Conservation (phyloP, 2,113 vertebrate species). For the Tichodroma muraria region DNA sequence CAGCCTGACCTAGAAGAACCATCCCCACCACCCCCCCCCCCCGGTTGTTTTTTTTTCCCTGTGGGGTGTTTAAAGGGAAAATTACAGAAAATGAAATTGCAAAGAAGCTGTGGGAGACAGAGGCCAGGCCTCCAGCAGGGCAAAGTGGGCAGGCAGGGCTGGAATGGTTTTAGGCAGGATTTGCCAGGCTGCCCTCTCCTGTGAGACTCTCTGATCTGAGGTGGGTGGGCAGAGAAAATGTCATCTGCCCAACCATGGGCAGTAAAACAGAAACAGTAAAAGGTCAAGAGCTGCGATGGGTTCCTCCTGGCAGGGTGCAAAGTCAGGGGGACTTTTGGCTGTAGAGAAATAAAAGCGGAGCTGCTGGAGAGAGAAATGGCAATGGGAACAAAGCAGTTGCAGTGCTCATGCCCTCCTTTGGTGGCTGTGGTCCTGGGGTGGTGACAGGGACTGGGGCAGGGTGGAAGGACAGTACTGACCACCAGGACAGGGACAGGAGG, state of each 20-base stretch:
- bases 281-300: not conserved
- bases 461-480: not conserved
- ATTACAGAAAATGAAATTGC: not conserved
- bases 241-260: not conserved
- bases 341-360: not conserved
- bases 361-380: not conserved
- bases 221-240: not conserved
- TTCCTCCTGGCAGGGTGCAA: not conserved
- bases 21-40: no score
- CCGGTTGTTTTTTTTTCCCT: fast-evolving
- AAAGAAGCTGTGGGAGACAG: not conserved
- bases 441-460: not conserved
- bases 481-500: not conserved
- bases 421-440: not conserved
- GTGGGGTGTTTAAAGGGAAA: not conserved
- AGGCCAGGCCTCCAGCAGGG: not conserved
- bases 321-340: not conserved
- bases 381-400: not conserved
- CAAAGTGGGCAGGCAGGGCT: not conserved
- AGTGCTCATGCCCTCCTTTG: fast-evolving
- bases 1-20: conserved; percentile 5
- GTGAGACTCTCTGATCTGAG: not conserved
- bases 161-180: not conserved
- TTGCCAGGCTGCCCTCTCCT: not conserved
- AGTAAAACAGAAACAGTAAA: not conserved